Evolutionary conservation across 2,113 vertebrate species (phyloP).

Genomic region (Apteryx mantelli): DNA sequence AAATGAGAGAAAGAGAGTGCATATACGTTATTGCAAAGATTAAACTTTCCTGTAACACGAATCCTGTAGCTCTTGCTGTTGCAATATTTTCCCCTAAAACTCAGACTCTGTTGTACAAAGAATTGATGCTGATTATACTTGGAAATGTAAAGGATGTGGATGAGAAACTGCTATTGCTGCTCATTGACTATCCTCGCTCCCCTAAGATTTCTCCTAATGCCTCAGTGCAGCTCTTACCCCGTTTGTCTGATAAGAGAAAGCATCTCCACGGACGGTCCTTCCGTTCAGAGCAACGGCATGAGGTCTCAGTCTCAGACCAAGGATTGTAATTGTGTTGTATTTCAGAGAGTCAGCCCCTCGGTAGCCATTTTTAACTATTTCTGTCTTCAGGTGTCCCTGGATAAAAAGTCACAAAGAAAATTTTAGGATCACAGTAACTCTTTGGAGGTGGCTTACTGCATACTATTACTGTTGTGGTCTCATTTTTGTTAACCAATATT

Average conservation of each 20-base stretch:
- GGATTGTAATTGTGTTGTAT: slow-evolving; percentile 43
- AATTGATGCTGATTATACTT: background rate
- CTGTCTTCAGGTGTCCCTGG: slow-evolving; percentile 53
- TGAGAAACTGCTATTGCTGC: background rate
- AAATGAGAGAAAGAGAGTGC: background rate
- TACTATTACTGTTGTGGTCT: background rate
- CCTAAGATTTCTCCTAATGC: background rate
- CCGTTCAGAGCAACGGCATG: slow-evolving; percentile 36
- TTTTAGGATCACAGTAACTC: background rate
- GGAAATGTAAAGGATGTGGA: background rate
- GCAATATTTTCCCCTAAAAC: background rate
- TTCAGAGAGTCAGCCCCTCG: slow-evolving; percentile 12
- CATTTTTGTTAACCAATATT: background rate
- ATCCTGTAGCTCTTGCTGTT: background rate
- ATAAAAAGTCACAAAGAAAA: slow-evolving; percentile 18
- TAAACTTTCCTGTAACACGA: background rate
- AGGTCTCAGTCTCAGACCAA: slow-evolving; percentile 58
- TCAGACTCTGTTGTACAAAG: background rate
- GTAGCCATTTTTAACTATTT: slow-evolving; percentile 62
- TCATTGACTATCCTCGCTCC: background rate
- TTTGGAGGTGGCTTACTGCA: background rate
- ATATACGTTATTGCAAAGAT: background rate
- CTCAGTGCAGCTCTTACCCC: slow-evolving; percentile 29
- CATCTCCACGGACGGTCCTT: background rate
- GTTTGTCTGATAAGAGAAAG: background rate